These are phyloP conservation scores for Nymphicus hollandicus DNA, from an alignment of 2,113 vertebrate species.

Conservation along the genomic window DNA sequence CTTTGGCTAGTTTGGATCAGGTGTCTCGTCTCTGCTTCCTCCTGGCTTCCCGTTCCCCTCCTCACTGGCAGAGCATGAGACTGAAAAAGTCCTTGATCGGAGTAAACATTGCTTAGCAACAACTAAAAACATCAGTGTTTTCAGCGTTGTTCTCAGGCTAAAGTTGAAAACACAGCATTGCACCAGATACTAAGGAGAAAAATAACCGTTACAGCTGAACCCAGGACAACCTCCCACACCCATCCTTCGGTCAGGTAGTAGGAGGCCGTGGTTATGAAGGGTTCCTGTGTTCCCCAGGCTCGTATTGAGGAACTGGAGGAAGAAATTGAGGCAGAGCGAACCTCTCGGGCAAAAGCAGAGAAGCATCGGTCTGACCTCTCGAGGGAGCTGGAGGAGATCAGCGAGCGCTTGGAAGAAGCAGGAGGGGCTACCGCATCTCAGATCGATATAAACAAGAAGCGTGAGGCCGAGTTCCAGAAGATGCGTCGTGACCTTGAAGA, in stretches of 20 bases:
- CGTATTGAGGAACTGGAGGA: conserved; percentile 76
- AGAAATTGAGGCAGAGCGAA: conserved; percentile 72
- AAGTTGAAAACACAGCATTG: too few relatives aligned
- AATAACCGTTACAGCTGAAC: too few relatives aligned
- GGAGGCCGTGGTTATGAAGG: background rate
- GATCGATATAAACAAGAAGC: background rate
- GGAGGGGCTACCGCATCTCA: background rate
- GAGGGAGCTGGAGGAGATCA: conserved; percentile 81
- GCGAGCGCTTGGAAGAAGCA: background rate
- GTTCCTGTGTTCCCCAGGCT: conserved; percentile 32
- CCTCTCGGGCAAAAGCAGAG: conserved; percentile 70
- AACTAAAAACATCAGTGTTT: too few relatives aligned
- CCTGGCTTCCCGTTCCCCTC: too few relatives aligned
- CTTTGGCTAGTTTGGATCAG: too few relatives aligned
- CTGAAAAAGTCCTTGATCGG: too few relatives aligned
- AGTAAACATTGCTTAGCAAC: too few relatives aligned
- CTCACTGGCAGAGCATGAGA: too few relatives aligned
- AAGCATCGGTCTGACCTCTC: conserved; percentile 70
- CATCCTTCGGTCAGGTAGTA: background rate
- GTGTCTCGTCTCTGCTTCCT: too few relatives aligned
- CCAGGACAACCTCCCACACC: background rate
- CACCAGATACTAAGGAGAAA: too few relatives aligned
- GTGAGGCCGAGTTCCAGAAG: background rate
- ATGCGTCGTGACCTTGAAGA: background rate
- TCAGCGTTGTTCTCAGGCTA: too few relatives aligned